These are phyloP conservation scores for Apeltes quadracus DNA, from an alignment of 2,113 vertebrate genomes.

Conservation along the genomic window DNA sequence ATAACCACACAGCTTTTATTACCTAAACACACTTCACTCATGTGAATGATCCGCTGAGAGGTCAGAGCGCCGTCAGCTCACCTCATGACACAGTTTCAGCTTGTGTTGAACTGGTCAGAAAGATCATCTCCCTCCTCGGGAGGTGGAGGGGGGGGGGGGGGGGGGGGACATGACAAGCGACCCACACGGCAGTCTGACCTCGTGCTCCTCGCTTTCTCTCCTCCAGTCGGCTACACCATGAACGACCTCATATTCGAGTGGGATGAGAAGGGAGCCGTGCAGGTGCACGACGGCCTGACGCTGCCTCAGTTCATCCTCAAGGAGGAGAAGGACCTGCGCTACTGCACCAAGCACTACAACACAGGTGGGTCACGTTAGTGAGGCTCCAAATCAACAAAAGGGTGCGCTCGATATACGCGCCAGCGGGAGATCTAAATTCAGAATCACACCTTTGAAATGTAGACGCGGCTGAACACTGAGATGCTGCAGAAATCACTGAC, in stretches of 20 bases:
- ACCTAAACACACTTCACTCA: not conserved
- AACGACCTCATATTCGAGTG: conserved; percentile 99
- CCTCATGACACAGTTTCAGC: not conserved
- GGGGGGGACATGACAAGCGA: not conserved
- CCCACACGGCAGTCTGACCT: conserved; percentile 4
- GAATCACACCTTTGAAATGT: conserved; percentile 17
- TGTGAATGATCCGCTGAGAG: not conserved
- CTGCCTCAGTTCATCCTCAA: conserved; percentile 97
- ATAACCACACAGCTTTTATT: too few species aligned
- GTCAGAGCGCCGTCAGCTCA: not conserved
- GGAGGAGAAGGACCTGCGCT: conserved; percentile 96
- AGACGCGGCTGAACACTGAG: not conserved
- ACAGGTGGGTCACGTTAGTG: too few species aligned
- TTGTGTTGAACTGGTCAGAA: conserved; percentile 15
- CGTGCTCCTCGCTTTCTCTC: conserved; percentile 19
- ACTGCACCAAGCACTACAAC: conserved; percentile 98
- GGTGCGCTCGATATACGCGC: too few species aligned
- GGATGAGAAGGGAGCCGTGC: conserved; percentile 96
- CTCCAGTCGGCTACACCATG: conserved; percentile 97
- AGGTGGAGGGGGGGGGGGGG: not conserved
- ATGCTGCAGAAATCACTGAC: conserved; percentile 19
- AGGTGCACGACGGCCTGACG: conserved; percentile 95
- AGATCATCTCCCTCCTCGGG: conserved; percentile 11
- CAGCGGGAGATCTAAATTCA: conserved; percentile 21
- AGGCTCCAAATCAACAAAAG: too few species aligned